Base-by-base conservation (phyloP, 2,888 invertebrate species). In the Notocelia uddmanniana region DNA sequence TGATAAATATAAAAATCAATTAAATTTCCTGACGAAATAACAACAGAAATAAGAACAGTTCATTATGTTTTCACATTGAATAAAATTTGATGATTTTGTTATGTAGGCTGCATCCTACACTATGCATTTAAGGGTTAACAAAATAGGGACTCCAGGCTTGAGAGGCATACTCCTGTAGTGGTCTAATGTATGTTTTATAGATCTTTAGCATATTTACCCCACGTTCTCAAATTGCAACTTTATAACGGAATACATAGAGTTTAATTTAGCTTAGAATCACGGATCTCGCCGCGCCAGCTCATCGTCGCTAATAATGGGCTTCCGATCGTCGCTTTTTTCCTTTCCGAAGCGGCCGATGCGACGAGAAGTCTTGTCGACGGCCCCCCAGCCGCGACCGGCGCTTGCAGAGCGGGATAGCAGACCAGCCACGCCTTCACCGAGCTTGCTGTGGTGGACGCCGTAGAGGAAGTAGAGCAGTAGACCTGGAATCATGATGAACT, bases 401-500 rank as follows among this genome's bases (percentile, higher is more conserved):
- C 92, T 90, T 13, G 83, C 89, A 0, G 91, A 89, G 0, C 89
- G 88, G 0, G 92, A 88, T 3, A 93, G 80, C 1, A 93, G 83
- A 1, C 94, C 93, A 0, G 93, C 88, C 2, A 91, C 91, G n/a
- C 93, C 93, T 73, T 93, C 95, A 48, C 97, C 96, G 78, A 97
- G 95, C 86, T 97, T 97, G 87, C 97, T 98, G 85, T 97, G 96
- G 83, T 97, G 96, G 74, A 98, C 97, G 5, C 97, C 97, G 85
- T 98, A 97, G 1, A 97, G 89, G 89, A 97, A 97, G 86, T 98
- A 98, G 8, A 97, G 95, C 31, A 97, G 89, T 85, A 97, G 94
- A 63, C 97, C 97, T 97, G 90, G 18, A 94, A 57, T 19, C 26
- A 15, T 31, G 15, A 26, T 19, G 10, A 1, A 37, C 8, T 15